Conservation (phyloP, 1,140 invertebrate species). For the Lepidurus couesii region DNA sequence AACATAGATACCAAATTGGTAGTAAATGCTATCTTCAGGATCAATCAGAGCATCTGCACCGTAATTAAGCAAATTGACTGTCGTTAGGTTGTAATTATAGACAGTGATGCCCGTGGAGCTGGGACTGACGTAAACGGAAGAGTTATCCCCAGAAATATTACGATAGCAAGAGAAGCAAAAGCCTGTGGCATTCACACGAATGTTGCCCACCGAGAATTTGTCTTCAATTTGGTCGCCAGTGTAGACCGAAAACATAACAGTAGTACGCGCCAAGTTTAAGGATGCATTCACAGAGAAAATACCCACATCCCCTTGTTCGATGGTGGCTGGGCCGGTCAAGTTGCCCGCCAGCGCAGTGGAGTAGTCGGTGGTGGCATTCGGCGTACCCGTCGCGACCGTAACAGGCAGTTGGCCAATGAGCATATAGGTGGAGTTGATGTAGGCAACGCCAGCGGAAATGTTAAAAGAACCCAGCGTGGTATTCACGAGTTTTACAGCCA, state of each 20-base stretch:
- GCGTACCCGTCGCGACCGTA: background rate
- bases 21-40: background rate
- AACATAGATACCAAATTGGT: background rate
- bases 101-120: background rate
- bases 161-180: slow-evolving; percentile 3
- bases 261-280: background rate
- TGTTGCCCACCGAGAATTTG: background rate
- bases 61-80: background rate
- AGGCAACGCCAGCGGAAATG: background rate
- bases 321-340: background rate
- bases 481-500: slow-evolving; percentile 1
- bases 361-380: background rate
- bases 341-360: background rate
- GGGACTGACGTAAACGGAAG: background rate
- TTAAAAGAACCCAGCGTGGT: background rate
- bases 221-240: slow-evolving; percentile 11
- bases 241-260: background rate
- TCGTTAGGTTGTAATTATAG: background rate
- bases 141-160: slow-evolving; percentile 5
- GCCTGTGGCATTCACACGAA: background rate
- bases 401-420: slow-evolving; percentile 3
- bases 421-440: slow-evolving; percentile 16
- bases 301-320: background rate
- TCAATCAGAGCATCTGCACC: background rate
- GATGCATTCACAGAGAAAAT: background rate